Evolutionary conservation across 2,113 vertebrate genomes (phyloP).

Genomic region (Neogobius melanostomus): DNA sequence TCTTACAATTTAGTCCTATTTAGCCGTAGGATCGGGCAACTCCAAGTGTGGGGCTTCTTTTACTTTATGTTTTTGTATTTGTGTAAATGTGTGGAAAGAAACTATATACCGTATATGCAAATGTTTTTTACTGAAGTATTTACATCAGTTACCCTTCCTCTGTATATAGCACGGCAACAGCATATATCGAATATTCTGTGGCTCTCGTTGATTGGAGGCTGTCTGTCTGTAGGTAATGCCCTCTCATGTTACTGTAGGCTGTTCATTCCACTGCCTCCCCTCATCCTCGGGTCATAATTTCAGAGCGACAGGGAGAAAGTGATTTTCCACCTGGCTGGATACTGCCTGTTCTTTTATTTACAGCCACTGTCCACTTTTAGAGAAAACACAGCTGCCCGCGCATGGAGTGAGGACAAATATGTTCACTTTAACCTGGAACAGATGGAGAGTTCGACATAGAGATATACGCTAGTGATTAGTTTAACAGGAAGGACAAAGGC

Average conservation of each 20-base stretch:
- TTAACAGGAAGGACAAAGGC: background rate
- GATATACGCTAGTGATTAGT: background rate
- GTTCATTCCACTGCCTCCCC: slow-evolving; percentile 10
- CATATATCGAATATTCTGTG: background rate
- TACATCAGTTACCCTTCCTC: background rate
- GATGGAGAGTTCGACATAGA: background rate
- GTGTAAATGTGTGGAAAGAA: too few species aligned
- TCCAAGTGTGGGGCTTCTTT: too few species aligned
- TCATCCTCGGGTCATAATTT: slow-evolving; percentile 22
- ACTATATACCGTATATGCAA: too few species aligned
- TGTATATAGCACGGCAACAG: background rate
- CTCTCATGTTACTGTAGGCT: slow-evolving; percentile 40
- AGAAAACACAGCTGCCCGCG: slow-evolving; percentile 11
- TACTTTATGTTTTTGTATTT: too few species aligned
- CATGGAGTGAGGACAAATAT: slow-evolving; percentile 22
- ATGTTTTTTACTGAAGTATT: too few species aligned
- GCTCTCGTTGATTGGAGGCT: background rate
- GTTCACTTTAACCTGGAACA: slow-evolving; percentile 15
- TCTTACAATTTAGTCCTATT: too few species aligned
- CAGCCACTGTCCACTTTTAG: slow-evolving; percentile 19
- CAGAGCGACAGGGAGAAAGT: slow-evolving; percentile 49
- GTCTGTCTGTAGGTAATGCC: slow-evolving; percentile 3
- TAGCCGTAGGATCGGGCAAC: too few species aligned
- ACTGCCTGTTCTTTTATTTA: slow-evolving; percentile 48
- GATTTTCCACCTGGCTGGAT: slow-evolving; percentile 67